Evolutionary conservation across 2,888 invertebrate genomes (phyloP), one percentile per base, ranked within the genome.

Genomic region (Aphodius sticticus): DNA sequence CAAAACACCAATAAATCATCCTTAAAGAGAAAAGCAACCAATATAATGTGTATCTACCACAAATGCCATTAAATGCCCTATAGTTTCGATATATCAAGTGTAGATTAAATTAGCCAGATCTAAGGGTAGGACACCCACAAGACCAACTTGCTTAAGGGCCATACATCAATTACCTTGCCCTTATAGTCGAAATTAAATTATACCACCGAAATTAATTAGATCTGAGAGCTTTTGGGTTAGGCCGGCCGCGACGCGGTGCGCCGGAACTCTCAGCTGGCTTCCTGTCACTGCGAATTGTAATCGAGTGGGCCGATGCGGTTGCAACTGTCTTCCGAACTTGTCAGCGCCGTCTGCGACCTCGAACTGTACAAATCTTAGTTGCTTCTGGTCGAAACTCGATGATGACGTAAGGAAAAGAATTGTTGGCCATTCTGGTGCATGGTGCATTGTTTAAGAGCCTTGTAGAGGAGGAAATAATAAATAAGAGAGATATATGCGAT

Each of bases 181-280:
- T 74, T 36, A n/a, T 35, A 37, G 74, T 15, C 74, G 74, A 74
- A 74, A 74, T 74, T 74, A 74, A 74, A 74, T 74, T 74, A 74
- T 74, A 74, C 37, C 74, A 36, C 36, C 36, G 36, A 37, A 37
- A 36, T 74, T 36, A 74, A 35, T 71, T 71, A 35, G 71, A 26
- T 71, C 71, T 16, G 71, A 15, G 74, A n/a, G 26, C 36, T 35
- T 74, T 74, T 37, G 74, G 37, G 26, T 26, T 74, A 7, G 36
- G 36, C 36, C 36, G 35, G 35, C 70, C 70, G 70, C 15, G 70
- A 70, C 53, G 53, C 7, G 53, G 15, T n/a, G 36, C 6, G 74
- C 36, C 37, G n/a, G 37, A 74, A 74, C 74, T 74, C 74, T 74
- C 74, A 16, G 74, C 37, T 74, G 74, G 37, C 26, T 74, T 74